Conservation (phyloP, 2,797 vertebrate species). For the Schizothorax lantsangensis region DNA sequence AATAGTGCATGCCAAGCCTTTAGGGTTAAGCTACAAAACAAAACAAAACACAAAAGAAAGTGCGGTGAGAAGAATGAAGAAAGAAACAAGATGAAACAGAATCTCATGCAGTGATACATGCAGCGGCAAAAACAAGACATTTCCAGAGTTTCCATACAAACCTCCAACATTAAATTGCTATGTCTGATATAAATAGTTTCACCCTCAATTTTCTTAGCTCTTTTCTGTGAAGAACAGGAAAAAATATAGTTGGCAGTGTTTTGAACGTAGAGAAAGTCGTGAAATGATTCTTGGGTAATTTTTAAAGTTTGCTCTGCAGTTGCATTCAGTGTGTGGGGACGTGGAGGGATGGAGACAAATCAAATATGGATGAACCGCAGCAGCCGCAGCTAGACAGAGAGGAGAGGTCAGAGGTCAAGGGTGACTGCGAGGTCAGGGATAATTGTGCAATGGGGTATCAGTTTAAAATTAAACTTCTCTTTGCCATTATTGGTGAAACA, state of each 20-base stretch:
- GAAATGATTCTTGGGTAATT: slow-evolving; percentile 39
- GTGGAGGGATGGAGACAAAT: slow-evolving; percentile 29
- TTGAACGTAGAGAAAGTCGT: slow-evolving; percentile 48
- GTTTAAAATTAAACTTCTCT: not conserved
- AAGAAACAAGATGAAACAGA: slow-evolving; percentile 64
- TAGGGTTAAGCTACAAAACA: slow-evolving; percentile 71
- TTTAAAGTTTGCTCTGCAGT: slow-evolving; percentile 52
- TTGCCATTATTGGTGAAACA: not conserved
- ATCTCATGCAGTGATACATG: slow-evolving; percentile 59
- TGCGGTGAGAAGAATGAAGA: slow-evolving; percentile 54
- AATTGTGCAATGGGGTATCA: not conserved
- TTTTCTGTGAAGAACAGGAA: slow-evolving; percentile 89
- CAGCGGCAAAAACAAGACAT: slow-evolving; percentile 56
- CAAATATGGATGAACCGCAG: slow-evolving; percentile 42
- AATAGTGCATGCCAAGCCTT: slow-evolving; percentile 80
- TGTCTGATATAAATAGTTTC: slow-evolving; percentile 99
- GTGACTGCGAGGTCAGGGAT: not conserved
- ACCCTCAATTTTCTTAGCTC: slow-evolving; percentile 98
- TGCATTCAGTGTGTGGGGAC: slow-evolving; percentile 41
- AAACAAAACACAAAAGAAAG: slow-evolving; percentile 53
- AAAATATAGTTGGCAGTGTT: slow-evolving; percentile 72
- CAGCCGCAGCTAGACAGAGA: slow-evolving; percentile 23
- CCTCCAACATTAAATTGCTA: slow-evolving; percentile 99
- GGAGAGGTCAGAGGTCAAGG: slow-evolving; percentile 17
- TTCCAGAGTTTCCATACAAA: slow-evolving; percentile 87